Conservation (phyloP, 2,113 vertebrate genomes). For the Potamarius usumacintae region DNA sequence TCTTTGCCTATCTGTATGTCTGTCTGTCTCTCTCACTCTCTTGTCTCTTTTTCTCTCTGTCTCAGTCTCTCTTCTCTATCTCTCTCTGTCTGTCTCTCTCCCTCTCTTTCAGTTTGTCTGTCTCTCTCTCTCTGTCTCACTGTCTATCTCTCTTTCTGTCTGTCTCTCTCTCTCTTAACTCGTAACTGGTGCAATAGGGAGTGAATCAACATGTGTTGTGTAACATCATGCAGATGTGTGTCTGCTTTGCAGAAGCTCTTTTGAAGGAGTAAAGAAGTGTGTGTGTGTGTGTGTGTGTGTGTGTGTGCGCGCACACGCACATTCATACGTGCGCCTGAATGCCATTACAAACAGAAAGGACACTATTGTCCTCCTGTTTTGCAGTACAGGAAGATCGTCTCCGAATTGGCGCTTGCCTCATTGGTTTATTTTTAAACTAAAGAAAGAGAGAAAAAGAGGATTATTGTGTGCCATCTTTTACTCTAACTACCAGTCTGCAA, state of each 20-base stretch:
- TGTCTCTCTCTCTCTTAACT: neutral
- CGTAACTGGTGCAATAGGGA: slow-evolving; percentile 53
- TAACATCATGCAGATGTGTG: slow-evolving; percentile 48
- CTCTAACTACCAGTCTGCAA: neutral
- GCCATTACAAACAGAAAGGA: slow-evolving; percentile 18
- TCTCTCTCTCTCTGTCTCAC: neutral
- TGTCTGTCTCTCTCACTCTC: too few relatives aligned
- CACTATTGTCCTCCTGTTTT: slow-evolving; percentile 25
- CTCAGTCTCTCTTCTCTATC: too few relatives aligned
- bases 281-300: slow-evolving; percentile 2
- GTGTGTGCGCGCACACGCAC: neutral
- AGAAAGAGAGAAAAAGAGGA: neutral
- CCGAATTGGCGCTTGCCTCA: neutral
- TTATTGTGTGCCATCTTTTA: neutral
- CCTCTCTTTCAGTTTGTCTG: neutral
- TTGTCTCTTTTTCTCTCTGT: neutral
- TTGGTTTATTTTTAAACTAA: neutral
- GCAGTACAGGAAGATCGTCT: neutral
- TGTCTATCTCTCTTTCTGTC: neutral
- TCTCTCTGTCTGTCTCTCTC: neutral
- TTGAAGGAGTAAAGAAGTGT: neutral
- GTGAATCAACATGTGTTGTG: slow-evolving; percentile 52
- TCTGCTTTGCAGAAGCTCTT: slow-evolving; percentile 48
- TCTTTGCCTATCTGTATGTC: too few relatives aligned
- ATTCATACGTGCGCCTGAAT: neutral